Percentiles rank a stretch among this genome's conserved stretches.
These are phyloP conservation scores for Amphipyra tragopoginis DNA, from an alignment of 2,888 invertebrate genomes.

Conservation along the genomic window DNA sequence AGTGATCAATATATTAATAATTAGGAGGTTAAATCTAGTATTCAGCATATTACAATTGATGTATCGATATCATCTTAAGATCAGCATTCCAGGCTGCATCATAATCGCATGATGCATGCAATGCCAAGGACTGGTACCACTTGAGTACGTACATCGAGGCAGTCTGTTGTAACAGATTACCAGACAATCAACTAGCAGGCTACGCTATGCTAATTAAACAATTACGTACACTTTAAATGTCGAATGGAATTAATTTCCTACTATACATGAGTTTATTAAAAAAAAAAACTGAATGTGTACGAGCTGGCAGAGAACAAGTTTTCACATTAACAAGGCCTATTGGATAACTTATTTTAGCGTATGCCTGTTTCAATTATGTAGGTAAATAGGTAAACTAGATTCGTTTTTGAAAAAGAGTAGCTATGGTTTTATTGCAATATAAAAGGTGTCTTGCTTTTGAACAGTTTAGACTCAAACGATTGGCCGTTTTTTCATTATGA, in stretches of 20 bases:
- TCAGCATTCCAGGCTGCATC: conserved; percentile 31
- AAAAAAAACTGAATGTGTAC: too few relatives aligned
- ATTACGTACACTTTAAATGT: conserved; percentile 40
- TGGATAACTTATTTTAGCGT: too few relatives aligned
- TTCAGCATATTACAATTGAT: not conserved
- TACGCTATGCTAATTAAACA: conserved; percentile 45
- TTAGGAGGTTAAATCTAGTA: conserved; percentile 14
- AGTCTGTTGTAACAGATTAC: conserved; percentile 30
- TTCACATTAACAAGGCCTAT: too few relatives aligned
- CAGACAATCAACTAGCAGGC: conserved; percentile 31
- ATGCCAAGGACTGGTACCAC: conserved; percentile 52
- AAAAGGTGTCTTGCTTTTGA: too few relatives aligned
- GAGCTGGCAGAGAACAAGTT: too few relatives aligned
- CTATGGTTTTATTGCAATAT: too few relatives aligned
- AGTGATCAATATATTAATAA: too few relatives aligned
- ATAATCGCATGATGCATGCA: conserved; percentile 50
- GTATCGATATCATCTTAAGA: not conserved
- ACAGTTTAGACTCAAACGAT: too few relatives aligned
- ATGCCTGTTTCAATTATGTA: too few relatives aligned
- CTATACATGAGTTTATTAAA: conserved; percentile 2
- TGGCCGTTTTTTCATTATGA: too few relatives aligned
- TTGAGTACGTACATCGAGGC: conserved; percentile 14
- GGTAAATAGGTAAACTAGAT: too few relatives aligned
- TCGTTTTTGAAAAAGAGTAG: too few relatives aligned
- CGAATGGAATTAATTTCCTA: conserved; percentile 34